Evolutionary conservation across 2,113 vertebrate species (phyloP).

Genomic region (Pitta sordida): DNA sequence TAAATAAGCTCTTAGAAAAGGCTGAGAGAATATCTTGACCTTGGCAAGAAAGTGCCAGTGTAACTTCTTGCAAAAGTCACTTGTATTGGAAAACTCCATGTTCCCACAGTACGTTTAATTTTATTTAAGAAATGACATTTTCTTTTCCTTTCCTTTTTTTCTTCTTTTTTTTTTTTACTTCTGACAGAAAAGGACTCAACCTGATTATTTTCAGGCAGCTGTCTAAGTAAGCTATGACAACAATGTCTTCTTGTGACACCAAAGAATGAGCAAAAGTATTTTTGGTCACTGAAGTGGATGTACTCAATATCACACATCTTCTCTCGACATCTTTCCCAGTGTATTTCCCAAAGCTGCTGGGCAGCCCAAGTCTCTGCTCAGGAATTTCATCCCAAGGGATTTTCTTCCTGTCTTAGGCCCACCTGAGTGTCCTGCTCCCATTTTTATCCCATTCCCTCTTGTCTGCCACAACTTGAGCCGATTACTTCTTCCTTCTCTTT

Average conservation of each 20-base stretch:
- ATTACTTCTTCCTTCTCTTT: neutral
- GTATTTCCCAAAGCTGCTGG: neutral
- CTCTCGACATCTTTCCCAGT: neutral
- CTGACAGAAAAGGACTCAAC: neutral
- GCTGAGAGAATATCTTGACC: neutral
- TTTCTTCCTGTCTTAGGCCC: neutral
- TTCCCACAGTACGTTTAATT: neutral
- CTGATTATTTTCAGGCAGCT: slow-evolving; percentile 35
- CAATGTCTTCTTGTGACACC: slow-evolving; percentile 19
- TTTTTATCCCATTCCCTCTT: neutral
- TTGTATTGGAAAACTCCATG: neutral
- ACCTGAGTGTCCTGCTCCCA: neutral
- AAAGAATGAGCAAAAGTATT: slow-evolving; percentile 30
- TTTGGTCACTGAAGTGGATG: neutral
- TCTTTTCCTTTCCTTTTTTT: neutral
- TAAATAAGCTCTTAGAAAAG: neutral
- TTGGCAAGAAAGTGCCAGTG: neutral
- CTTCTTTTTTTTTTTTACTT: accelerated
- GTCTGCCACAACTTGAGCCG: neutral
- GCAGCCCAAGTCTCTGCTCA: neutral
- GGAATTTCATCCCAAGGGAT: neutral
- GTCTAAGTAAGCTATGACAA: slow-evolving; percentile 36
- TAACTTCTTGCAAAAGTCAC: neutral
- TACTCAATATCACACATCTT: neutral
- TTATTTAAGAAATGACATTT: neutral